Evolutionary conservation across 2,113 vertebrate genomes (phyloP), one percentile per base, ranked within the genome.

Genomic region (Mustelus asterias): DNA sequence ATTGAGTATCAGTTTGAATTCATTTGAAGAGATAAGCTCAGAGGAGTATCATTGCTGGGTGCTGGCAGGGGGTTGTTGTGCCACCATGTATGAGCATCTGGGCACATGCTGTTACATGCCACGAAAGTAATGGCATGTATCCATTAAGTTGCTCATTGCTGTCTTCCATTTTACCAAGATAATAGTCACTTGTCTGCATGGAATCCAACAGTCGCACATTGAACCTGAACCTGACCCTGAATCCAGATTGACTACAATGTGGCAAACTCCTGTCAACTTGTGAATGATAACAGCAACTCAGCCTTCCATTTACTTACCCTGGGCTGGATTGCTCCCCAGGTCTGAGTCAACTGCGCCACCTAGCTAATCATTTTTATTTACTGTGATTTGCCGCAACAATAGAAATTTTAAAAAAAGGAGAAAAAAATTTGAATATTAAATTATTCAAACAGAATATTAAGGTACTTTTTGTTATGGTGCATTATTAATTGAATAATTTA

Each of bases 401-500:
- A 95, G 94, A 8, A 70, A 54, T n/a, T n/a, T n/a, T 63, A 54
- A 72, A 33, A 69, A n/a, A 33, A 20, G 76, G 67, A 41, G 72
- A 22, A 54, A 93, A 93, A 33, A 95, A 95, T 95, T 76, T 29
- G 24, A 70, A 70, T 72, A 72, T 48, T 95, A 72, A 95, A 95
- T 95, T 95, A 95, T 95, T 95, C 69, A 95, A 95, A 95, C 93
- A 54, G 94, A 95, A 33, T 95, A 72, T 70, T 95, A 54, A 95
- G 94, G 67, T 95, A 95, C 48, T 95, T 95, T 33, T 90, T 90
- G 88, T 90, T 95, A 54, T 33, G 13, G 94, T 95, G 44, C 69
- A 95, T 95, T 95, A 95, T 95, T 95, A 95, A 95, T 95, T 95
- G 69, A 95, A 95, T 76, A 76, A 72, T 76, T 95, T 72, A 95